Conservation (phyloP, 2,888 invertebrate species). For the Tachina lurida region DNA sequence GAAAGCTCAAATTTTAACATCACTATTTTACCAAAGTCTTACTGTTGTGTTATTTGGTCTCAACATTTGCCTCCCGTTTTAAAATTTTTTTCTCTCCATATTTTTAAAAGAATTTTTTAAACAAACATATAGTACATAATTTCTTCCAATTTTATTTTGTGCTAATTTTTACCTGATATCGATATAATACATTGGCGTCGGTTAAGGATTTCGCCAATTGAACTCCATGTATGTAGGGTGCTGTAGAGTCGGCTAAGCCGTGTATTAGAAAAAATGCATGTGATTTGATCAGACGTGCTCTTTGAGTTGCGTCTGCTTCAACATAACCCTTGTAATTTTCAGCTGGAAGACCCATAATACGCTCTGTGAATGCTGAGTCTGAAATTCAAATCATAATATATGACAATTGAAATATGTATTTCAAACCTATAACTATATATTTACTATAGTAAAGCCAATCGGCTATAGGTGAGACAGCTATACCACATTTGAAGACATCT, state of each 20-base stretch:
- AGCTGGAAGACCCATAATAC: slow-evolving; percentile 93
- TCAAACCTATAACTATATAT: too few relatives aligned
- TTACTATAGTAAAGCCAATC: slow-evolving; percentile 98
- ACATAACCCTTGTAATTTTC: slow-evolving; percentile 96
- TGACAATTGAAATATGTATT: background rate
- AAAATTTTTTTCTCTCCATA: too few relatives aligned
- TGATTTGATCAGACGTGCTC: slow-evolving; percentile 93
- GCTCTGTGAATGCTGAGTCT: slow-evolving; percentile 98
- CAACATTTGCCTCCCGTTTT: too few relatives aligned
- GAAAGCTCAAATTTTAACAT: too few relatives aligned
- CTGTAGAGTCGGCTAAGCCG: slow-evolving; percentile 95
- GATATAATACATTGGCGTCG: slow-evolving; percentile 93
- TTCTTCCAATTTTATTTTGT: too few relatives aligned
- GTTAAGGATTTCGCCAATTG: slow-evolving; percentile 94
- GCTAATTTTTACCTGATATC: slow-evolving; percentile 90
- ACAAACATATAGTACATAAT: too few relatives aligned
- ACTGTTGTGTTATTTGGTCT: too few relatives aligned
- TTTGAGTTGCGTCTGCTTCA: slow-evolving; percentile 94
- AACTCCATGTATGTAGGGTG: slow-evolving; percentile 96
- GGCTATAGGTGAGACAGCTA: slow-evolving; percentile 96
- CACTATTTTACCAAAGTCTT: too few relatives aligned
- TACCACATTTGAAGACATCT: slow-evolving; percentile 95
- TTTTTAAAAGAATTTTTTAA: too few relatives aligned
- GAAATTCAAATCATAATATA: slow-evolving; percentile 61
- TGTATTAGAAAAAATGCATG: slow-evolving; percentile 95